Conservation (phyloP, 2,888 invertebrate species). For the Odontomyia ornata region DNA sequence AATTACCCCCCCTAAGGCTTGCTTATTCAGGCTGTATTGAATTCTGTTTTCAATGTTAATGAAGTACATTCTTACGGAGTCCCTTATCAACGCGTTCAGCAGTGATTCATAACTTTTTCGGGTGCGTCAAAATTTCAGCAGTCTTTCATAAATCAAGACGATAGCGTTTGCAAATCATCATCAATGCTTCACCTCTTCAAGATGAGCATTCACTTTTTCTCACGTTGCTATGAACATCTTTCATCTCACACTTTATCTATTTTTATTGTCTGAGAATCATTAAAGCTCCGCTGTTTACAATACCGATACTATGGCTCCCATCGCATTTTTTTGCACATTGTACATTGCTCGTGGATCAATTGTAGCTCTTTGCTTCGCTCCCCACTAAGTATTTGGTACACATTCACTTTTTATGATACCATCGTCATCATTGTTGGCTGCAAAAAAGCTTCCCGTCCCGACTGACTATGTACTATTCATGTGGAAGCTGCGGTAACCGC, state of each 20-base stretch:
- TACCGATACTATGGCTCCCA: neutral
- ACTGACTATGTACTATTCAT: neutral
- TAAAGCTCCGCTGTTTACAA: neutral
- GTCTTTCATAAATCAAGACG: too few relatives aligned
- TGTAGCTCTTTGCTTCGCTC: neutral
- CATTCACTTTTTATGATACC: conserved; percentile 8
- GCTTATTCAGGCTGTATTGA: too few relatives aligned
- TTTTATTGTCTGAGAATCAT: neutral
- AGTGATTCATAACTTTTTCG: too few relatives aligned
- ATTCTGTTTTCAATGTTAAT: too few relatives aligned
- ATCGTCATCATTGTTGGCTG: neutral
- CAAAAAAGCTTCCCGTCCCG: conserved; percentile 14
- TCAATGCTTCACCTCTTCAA: neutral
- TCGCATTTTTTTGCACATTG: neutral
- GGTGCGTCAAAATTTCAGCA: too few relatives aligned
- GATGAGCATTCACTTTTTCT: neutral
- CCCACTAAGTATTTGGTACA: conserved; percentile 17
- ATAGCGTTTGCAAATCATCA: neutral
- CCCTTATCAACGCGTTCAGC: too few relatives aligned
- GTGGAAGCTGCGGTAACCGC: neutral
- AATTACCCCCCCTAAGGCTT: too few relatives aligned
- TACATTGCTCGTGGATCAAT: neutral
- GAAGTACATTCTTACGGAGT: too few relatives aligned
- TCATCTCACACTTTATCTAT: neutral
- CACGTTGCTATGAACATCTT: neutral